Evolutionary conservation across 2,888 invertebrate species (phyloP).

Genomic region (Ectobius pallidus): DNA sequence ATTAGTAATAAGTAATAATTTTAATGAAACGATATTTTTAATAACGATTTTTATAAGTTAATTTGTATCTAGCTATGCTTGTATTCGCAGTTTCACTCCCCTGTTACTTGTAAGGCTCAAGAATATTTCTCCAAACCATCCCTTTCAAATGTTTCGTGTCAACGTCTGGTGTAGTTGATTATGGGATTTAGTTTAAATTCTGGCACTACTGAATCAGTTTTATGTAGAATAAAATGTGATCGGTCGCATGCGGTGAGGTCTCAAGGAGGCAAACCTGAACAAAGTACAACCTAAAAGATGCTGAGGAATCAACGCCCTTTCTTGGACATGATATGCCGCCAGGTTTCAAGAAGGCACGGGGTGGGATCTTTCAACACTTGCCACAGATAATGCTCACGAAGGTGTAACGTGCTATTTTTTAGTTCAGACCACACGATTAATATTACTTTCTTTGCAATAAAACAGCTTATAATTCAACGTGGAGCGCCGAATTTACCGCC

Average conservation of each 20-base stretch:
- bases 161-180: too few species aligned
- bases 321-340: neutral
- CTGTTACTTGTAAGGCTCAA: too few species aligned
- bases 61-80: too few species aligned
- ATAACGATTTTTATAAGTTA: too few species aligned
- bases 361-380: slow-evolving; percentile 16
- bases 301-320: slow-evolving; percentile 22
- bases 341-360: neutral
- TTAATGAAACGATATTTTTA: too few species aligned
- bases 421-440: neutral
- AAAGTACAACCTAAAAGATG: slow-evolving; percentile 28
- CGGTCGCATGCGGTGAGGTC: neutral
- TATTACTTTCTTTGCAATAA: neutral
- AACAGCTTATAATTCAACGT: neutral
- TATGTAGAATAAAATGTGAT: neutral
- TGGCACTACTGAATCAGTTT: neutral
- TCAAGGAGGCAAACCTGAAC: slow-evolving; percentile 11
- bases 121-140: too few species aligned
- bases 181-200: too few species aligned
- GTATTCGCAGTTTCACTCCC: too few species aligned
- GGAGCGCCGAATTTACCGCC: neutral
- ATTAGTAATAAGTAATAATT: too few species aligned
- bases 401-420: neutral
- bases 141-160: too few species aligned
- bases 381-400: neutral